Percentiles rank a stretch among this genome's conserved stretches.
Conservation (phyloP, 2,888 invertebrate species). For the Netelia fuscicornis region DNA sequence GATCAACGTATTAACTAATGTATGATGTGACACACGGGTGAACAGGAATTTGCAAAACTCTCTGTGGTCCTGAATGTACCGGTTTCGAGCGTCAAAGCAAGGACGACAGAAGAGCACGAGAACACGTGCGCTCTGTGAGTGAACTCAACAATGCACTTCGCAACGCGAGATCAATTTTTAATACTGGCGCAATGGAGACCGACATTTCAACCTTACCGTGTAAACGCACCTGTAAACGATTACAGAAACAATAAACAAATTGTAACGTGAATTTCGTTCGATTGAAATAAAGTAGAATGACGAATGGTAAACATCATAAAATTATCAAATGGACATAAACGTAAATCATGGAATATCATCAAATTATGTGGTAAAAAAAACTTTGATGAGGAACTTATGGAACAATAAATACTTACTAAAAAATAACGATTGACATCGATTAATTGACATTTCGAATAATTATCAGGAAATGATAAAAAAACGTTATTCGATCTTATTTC, state of each 20-base stretch:
- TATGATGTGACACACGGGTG: conserved; percentile 13
- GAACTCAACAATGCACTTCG: conserved; percentile 4
- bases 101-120: conserved; percentile 15
- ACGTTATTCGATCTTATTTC: no score
- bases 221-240: background rate
- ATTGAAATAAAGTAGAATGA: background rate
- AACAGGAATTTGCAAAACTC: conserved; percentile 30
- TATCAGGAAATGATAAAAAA: no score
- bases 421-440: no score
- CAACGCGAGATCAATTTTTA: conserved; percentile 20
- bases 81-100: conserved; percentile 55
- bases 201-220: background rate
- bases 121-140: conserved; percentile 15
- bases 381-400: no score
- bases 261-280: background rate
- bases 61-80: conserved; percentile 50
- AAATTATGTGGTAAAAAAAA: no score
- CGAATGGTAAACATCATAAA: no score
- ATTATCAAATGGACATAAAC: no score
- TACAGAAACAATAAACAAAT: background rate
- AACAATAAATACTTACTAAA: no score
- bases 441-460: no score
- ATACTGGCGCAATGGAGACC: background rate
- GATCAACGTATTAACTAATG: background rate
- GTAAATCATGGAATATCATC: no score